Evolutionary conservation across 1,140 invertebrate species (phyloP), one percentile per base, ranked within the genome.

Genomic region (Danaus melanippus): DNA sequence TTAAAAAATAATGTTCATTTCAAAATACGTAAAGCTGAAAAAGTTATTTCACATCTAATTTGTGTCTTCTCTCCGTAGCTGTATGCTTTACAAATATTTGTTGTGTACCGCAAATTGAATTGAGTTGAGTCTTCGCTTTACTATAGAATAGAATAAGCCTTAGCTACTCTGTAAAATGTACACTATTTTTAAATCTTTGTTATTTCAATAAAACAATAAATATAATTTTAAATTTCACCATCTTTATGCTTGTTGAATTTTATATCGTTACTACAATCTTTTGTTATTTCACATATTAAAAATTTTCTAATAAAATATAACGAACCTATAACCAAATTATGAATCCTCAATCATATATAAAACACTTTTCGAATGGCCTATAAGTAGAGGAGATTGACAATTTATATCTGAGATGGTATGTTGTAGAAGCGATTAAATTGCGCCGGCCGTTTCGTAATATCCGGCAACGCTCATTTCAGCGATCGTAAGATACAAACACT

Each of bases 71-170:
- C 11, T 10, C 21, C 49, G 40, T 40, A 56, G 53, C 48, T 54
- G 53, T 52, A 49, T 60, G 53, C 53, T n/a, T 41, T 40, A 45
- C 49, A 60, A 60, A 60, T 60, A 60, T 60, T 60, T 60, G 50
- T 42, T 15, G 54, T 40, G 45, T 43, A 48, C 58, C 58, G 49
- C 49, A 60, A 52, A 60, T 56, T 56, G 45, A 60, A 56, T 56
- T 60, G 12, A 43, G 56, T 60, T 46, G 58, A 48, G 53, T 32
- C 15, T 51, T 50, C 52, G 58, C 47, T 55, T 59, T 60, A 32
- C 21, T 32, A 32, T 32, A 32, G 21, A 32, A 32, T 7, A 42
- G 42, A 32, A 44, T 44, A 44, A n/a, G 43, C 10, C 43, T 44
- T 44, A 9, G 43, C 43, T n/a, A n/a, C 12, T n/a, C 43, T 44